A percentile compares a stretch with the other conserved stretches of the same genome.
phyloP scores from a whole-genome alignment of 2,113 vertebrate species.

The Merops nubicus region DNA sequence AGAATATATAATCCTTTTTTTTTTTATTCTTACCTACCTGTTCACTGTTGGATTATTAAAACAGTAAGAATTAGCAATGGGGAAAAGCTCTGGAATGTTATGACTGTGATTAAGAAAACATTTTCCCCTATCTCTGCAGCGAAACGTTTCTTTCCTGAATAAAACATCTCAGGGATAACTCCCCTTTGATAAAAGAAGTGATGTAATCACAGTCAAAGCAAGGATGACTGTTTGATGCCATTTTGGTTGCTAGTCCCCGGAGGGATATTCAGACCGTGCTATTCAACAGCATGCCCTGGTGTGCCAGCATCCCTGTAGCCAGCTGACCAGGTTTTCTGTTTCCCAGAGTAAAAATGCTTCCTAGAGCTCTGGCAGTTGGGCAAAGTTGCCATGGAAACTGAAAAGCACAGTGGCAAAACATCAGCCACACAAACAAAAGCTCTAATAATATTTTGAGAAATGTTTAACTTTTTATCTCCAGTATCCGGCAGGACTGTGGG shows the following conservation, averaged over 20 bases:
- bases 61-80: not conserved
- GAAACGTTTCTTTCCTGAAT: not conserved
- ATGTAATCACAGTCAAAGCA: not conserved
- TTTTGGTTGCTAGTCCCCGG: not conserved
- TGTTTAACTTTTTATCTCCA: not conserved
- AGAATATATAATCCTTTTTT: too few species aligned
- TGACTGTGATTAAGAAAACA: not conserved
- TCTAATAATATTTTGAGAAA: constrained; percentile 16
- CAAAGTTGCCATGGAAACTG: constrained; percentile 31
- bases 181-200: not conserved
- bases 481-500: not conserved
- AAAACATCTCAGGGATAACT: not conserved
- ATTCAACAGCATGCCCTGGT: not conserved
- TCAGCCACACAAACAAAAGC: not conserved
- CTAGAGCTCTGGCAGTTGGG: not conserved
- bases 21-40: not conserved
- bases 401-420: not conserved
- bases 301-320: not conserved
- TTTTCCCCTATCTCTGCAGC: not conserved
- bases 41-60: not conserved
- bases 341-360: not conserved
- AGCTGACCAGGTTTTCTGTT: not conserved
- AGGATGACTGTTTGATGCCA: not conserved
- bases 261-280: not conserved
- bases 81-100: not conserved